A percentile compares a stretch with the other conserved stretches of the same genome.
Conservation (phyloP, 1,140 invertebrate genomes). For the Cotesia vestalis region DNA sequence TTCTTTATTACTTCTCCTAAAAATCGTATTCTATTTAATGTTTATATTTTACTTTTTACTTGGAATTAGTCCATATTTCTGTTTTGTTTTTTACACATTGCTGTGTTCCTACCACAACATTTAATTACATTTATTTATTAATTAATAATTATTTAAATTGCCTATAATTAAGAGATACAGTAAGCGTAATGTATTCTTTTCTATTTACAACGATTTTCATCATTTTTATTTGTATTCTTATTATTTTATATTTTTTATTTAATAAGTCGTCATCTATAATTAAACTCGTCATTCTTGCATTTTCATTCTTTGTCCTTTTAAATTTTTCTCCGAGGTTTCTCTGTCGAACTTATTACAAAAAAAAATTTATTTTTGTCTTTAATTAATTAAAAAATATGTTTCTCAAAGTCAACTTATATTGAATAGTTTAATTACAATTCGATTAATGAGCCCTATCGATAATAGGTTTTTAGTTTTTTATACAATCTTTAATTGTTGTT, state of each 20-base stretch:
- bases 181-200: conserved; percentile 66
- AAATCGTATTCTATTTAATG: conserved; percentile 54
- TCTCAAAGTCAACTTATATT: no score
- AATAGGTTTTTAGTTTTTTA: no score
- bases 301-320: not conserved
- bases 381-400: conserved; percentile 36
- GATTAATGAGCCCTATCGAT: conserved; percentile 43
- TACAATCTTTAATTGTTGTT: no score
- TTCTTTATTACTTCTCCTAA: conserved; percentile 65
- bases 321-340: conserved; percentile 6
- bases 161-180: conserved; percentile 66
- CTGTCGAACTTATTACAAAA: not conserved
- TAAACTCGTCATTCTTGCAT: not conserved
- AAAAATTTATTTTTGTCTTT: not conserved
- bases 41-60: conserved; percentile 43
- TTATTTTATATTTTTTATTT: conserved; percentile 33
- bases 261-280: conserved; percentile 14
- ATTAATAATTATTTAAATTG: conserved; percentile 49
- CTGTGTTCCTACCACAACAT: conserved; percentile 67
- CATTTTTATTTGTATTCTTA: conserved; percentile 52
- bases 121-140: conserved; percentile 66
- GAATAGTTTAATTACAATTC: conserved; percentile 52
- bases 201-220: conserved; percentile 63
- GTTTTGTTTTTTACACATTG: conserved; percentile 62
- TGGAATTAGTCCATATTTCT: conserved; percentile 57